Conservation (phyloP, 2,113 vertebrate species). For the Mirza zaza region DNA sequence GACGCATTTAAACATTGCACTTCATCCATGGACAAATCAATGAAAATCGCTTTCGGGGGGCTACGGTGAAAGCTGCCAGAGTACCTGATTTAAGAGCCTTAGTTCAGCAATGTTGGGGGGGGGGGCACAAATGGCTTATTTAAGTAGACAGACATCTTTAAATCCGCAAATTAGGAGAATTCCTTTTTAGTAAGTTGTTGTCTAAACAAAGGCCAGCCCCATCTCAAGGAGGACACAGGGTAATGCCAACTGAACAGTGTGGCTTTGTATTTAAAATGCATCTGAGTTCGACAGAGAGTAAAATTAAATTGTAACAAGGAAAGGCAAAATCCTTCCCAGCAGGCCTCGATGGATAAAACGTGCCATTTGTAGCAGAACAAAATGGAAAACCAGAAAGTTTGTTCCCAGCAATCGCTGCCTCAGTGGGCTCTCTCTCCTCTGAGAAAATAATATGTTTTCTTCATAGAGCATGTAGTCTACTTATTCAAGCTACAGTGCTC, state of each 20-base stretch:
- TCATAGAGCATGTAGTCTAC: constrained; percentile 81
- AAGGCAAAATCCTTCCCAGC: constrained; percentile 76
- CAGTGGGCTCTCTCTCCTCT: constrained; percentile 82
- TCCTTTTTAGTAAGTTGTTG: neutral
- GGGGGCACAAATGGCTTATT: constrained; percentile 22
- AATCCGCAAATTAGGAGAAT: constrained; percentile 60
- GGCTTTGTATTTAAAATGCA: constrained; percentile 72
- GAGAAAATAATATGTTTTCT: constrained; percentile 85
- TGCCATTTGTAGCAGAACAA: constrained; percentile 80
- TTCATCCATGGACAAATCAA: constrained; percentile 34
- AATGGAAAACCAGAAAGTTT: constrained; percentile 82
- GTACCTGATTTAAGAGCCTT: neutral
- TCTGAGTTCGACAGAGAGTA: constrained; percentile 76
- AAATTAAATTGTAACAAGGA: constrained; percentile 79
- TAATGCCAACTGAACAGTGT: constrained; percentile 35
- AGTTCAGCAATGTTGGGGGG: neutral
- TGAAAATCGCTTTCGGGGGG: constrained; percentile 44
- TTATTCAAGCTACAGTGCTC: constrained; percentile 84
- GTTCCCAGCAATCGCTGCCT: constrained; percentile 82
- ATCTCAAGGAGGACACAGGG: constrained; percentile 69
- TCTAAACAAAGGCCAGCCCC: constrained; percentile 21
- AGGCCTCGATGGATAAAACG: constrained; percentile 83
- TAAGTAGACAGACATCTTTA: constrained; percentile 49
- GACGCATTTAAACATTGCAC: neutral
- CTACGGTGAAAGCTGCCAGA: neutral